Evolutionary conservation across 1,140 invertebrate genomes (phyloP), one percentile per base, ranked within the genome.

Genomic region (Atta cephalotes): DNA sequence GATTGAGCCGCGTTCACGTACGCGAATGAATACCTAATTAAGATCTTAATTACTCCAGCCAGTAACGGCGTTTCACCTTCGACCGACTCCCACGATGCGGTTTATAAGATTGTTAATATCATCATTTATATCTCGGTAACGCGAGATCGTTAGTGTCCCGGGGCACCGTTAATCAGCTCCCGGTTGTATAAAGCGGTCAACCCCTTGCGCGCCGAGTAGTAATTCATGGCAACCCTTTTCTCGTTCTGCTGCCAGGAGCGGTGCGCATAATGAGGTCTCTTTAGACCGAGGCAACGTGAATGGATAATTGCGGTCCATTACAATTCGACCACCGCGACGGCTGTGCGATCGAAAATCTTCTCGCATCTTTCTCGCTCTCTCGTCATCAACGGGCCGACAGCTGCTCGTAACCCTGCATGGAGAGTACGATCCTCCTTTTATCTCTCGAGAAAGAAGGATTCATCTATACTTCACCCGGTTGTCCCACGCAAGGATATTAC

Each of bases 1-100:
- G 88, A 84, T 89, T 86, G 63, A 86, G 63, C 63, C 51, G 74
- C 68, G 60, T 77, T 82, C 85, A 86, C 87, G 71, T 70, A 86
- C 74, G 76, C 71, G 85, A 60, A 89, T 94, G 93, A 94, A 94
- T 94, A 93, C 93, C 93, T 94, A 94, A 94, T 94, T 94, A 94
- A 94, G 93, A 93, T 93, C 92, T 94, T 94, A 94, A 94, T 94
- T 94, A 93, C 92, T 90, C 65, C 80, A 82, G 87, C 86, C 87
- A 62, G 85, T 81, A 91, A 84, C 86, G 92, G 89, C 90, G 85
- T 81, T 91, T 94, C 91, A 92, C 91, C 93, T 92, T 92, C 92
- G 92, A 93, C 92, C 93, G 92, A 93, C 93, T 93, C 93, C 93
- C 93, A 93, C 93, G 93, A 94, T 92, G 93, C 90, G 86, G 91